A percentile compares a stretch with the other conserved stretches of the same genome.
These are phyloP conservation scores for Danio rerio DNA, from an alignment of 2,113 vertebrate species.

Conservation along the genomic window GRCz12tu NC_133187.1:26538001-26538500, in stretches of 20 bases:
- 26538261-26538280: not conserved
- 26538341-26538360: too few relatives aligned
- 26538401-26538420: too few relatives aligned
- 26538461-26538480: conserved; percentile 66
- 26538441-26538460: conserved; percentile 74
- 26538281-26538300: too few relatives aligned
- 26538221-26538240: not conserved
- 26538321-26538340: too few relatives aligned
- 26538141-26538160: conserved; percentile 72
- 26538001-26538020: not conserved
- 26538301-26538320: too few relatives aligned
- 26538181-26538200: not conserved
- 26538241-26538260: not conserved
- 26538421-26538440: conserved; percentile 46
- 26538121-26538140: conserved; percentile 73
- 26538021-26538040: not conserved
- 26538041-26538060: not conserved
- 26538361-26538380: too few relatives aligned
- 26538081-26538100: conserved; percentile 67
- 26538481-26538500: conserved; percentile 71
- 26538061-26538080: conserved; percentile 58
- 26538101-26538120: conserved; percentile 64
- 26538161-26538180: not conserved
- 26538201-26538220: too few relatives aligned
- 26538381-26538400: too few relatives aligned